These are phyloP conservation scores for Drosophila kuntzei DNA, from an alignment of 2,888 invertebrate species.

Conservation along the genomic window DNA sequence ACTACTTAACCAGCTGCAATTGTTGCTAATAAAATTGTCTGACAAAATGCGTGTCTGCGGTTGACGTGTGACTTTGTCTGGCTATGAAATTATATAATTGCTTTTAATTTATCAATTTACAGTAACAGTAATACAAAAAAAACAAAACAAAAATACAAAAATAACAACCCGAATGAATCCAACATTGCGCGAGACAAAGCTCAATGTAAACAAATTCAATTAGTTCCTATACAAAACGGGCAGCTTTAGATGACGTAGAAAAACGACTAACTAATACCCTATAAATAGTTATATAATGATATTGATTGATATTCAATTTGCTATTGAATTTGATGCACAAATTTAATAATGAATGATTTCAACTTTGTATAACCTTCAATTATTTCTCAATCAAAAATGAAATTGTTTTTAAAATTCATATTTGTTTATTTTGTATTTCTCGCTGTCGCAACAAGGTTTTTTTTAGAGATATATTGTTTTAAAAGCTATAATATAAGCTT, in stretches of 20 bases:
- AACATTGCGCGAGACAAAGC: conserved; percentile 36
- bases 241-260: not conserved
- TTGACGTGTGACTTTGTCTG: conserved; percentile 47
- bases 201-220: conserved; percentile 49
- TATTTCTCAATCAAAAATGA: too few relatives aligned
- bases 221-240: conserved; percentile 30
- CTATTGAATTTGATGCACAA: too few relatives aligned
- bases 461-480: too few relatives aligned
- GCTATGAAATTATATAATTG: conserved; percentile 67
- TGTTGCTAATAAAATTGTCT: conserved; percentile 69
- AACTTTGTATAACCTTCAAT: too few relatives aligned
- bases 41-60: conserved; percentile 53
- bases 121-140: conserved; percentile 46
- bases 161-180: conserved; percentile 28
- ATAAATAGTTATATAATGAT: not conserved
- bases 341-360: too few relatives aligned
- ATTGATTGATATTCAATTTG: not conserved
- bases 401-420: too few relatives aligned
- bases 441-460: too few relatives aligned
- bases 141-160: conserved; percentile 42
- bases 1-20: conserved; percentile 39
- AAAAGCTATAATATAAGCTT: too few relatives aligned
- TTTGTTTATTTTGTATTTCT: too few relatives aligned
- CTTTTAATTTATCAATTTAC: conserved; percentile 67
- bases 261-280: conserved; percentile 4